A percentile compares a stretch with the other conserved stretches of the same genome.
These are phyloP conservation scores for Chymomyza amoena DNA, from an alignment of 2,888 invertebrate species.

Conservation along the genomic window DNA sequence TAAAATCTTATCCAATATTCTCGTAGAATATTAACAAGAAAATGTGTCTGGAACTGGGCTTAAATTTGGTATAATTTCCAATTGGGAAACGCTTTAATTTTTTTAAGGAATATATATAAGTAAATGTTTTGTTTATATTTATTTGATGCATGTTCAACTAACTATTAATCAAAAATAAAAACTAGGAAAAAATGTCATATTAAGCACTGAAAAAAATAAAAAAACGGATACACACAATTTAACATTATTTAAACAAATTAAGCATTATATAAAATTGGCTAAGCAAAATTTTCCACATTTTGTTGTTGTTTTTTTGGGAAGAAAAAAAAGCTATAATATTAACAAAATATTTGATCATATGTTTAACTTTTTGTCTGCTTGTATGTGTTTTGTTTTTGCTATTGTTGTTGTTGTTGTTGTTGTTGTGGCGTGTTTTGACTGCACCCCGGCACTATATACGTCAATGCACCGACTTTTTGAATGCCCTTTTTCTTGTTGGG, in stretches of 20 bases:
- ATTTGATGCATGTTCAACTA: slow-evolving; percentile 50
- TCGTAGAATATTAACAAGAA: slow-evolving; percentile 22
- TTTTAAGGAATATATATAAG: background rate
- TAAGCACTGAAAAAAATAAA: background rate
- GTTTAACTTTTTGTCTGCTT: slow-evolving; percentile 18
- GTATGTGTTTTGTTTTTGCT: slow-evolving; percentile 26
- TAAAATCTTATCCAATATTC: slow-evolving; percentile 9
- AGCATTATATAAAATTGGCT: background rate
- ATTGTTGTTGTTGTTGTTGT: slow-evolving; percentile 26
- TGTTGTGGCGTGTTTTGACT: background rate
- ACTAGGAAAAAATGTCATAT: background rate
- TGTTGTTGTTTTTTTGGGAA: background rate
- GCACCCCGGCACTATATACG: background rate
- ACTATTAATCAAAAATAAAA: slow-evolving; percentile 6
- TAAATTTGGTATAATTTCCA: slow-evolving; percentile 24
- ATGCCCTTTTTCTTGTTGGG: slow-evolving; percentile 5
- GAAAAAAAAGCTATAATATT: background rate
- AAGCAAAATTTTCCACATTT: slow-evolving; percentile 40
- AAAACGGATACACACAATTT: background rate
- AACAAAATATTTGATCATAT: slow-evolving; percentile 46
- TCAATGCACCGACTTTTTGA: background rate
- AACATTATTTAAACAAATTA: background rate
- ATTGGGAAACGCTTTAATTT: background rate
- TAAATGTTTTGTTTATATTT: slow-evolving; percentile 36
- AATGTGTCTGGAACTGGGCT: background rate